phyloP scores from a whole-genome alignment of 2,113 vertebrate genomes.

The Platysteira castanea region DNA sequence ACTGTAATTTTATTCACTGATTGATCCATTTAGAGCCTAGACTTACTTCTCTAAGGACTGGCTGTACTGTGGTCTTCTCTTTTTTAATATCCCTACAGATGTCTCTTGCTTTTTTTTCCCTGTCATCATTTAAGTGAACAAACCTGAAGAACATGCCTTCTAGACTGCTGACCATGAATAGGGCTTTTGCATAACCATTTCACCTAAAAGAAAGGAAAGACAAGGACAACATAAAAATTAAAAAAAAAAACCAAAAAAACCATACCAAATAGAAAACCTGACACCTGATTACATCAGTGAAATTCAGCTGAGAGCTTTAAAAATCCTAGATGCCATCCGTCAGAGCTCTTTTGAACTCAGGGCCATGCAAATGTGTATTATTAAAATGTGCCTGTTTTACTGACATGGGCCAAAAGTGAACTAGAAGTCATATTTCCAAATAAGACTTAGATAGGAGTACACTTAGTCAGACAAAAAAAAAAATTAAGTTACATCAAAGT shows the following conservation, averaged over 20 bases:
- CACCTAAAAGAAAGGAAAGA: background rate
- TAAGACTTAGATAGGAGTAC: background rate
- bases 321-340: background rate
- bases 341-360: background rate
- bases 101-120: background rate
- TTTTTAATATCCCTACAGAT: background rate
- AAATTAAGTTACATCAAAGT: background rate
- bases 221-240: background rate
- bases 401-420: background rate
- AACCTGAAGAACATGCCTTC: background rate
- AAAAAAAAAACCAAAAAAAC: background rate
- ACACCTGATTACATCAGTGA: background rate
- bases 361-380: fast-evolving
- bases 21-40: background rate
- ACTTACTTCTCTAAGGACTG: background rate
- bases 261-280: background rate
- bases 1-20: background rate
- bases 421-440: background rate
- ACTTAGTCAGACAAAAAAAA: background rate
- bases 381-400: background rate
- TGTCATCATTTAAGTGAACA: background rate
- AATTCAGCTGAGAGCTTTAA: background rate
- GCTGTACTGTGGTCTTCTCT: background rate
- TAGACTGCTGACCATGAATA: background rate
- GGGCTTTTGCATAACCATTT: background rate